A percentile compares a stretch with the other conserved stretches of the same genome.
Evolutionary conservation across 30 jellyfish, hydroid and myxozoan genomes (phyloP).

Genomic region (Sanderia malayensis): DNA sequence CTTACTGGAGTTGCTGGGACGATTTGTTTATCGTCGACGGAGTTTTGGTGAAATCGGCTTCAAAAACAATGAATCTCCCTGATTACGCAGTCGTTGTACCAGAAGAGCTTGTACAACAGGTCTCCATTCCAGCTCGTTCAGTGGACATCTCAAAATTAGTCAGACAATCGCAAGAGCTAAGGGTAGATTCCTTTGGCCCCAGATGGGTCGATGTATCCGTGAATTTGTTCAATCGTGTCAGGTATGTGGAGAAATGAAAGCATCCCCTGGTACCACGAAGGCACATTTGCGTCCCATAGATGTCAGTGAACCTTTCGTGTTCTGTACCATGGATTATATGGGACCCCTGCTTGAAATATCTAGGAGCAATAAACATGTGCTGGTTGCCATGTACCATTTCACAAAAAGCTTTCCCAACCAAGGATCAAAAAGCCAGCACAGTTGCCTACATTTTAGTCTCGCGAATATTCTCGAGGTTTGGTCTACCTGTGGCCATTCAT

Average conservation of each 20-base stretch:
- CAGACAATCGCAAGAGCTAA: constrained; percentile 25
- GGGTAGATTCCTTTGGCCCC: constrained; percentile 48
- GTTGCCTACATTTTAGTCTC: constrained; percentile 41
- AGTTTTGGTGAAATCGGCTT: neutral
- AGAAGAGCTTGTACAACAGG: constrained; percentile 7
- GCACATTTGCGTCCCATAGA: neutral
- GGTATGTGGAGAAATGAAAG: constrained; percentile 29
- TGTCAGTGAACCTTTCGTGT: constrained; percentile 43
- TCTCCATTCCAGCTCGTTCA: constrained; percentile 36
- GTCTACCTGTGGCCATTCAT: constrained; percentile 26
- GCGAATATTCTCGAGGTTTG: constrained; percentile 31
- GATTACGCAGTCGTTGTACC: constrained; percentile 45
- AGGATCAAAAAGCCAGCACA: constrained; percentile 41
- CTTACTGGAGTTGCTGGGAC: constrained; percentile 33
- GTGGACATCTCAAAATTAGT: constrained; percentile 57
- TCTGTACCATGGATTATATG: constrained; percentile 45
- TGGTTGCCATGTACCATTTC: constrained; percentile 27
- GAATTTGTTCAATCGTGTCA: constrained; percentile 28
- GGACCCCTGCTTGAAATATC: constrained; percentile 58
- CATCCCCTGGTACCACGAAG: neutral
- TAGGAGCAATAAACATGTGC: constrained; percentile 20
- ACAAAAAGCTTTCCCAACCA: neutral
- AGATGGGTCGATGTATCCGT: constrained; percentile 7
- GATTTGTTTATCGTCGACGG: constrained; percentile 17
- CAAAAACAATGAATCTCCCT: neutral